Evolutionary conservation across 2,113 vertebrate genomes (phyloP).

Genomic region (Callocephalon fimbriatum): DNA sequence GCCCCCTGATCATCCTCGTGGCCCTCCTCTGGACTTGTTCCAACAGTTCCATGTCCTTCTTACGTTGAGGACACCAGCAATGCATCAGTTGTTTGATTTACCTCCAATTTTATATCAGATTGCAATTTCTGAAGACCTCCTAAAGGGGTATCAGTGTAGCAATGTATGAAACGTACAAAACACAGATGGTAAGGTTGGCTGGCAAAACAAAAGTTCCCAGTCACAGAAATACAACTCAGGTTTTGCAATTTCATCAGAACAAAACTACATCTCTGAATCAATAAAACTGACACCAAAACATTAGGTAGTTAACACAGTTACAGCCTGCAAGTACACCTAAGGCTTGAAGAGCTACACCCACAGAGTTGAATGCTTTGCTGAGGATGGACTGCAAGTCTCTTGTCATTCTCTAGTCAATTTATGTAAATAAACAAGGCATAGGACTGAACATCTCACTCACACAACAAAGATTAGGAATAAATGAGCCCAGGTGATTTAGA

Average conservation of each 20-base stretch:
- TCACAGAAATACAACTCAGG: not conserved
- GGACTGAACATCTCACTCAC: not conserved
- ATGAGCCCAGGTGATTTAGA: not conserved
- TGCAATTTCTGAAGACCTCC: not conserved
- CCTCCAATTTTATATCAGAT: not conserved
- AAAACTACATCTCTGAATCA: not conserved
- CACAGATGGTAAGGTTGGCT: not conserved
- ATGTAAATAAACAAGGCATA: not conserved
- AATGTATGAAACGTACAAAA: not conserved
- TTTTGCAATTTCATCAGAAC: not conserved
- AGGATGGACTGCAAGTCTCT: not conserved
- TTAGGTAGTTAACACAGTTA: not conserved
- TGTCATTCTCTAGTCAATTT: not conserved
- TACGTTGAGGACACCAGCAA: not conserved
- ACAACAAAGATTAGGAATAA: not conserved
- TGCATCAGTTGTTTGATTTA: not conserved
- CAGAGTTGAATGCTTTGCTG: not conserved
- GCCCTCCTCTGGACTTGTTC: no score
- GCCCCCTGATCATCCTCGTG: no score
- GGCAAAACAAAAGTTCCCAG: not conserved
- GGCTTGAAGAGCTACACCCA: not conserved
- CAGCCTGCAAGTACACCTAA: not conserved
- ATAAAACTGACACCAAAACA: not conserved
- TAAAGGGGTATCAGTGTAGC: not conserved
- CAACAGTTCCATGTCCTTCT: no score